These are phyloP conservation scores for Oreortyx pictus DNA, from an alignment of 2,797 vertebrate species.

Conservation along the genomic window DNA sequence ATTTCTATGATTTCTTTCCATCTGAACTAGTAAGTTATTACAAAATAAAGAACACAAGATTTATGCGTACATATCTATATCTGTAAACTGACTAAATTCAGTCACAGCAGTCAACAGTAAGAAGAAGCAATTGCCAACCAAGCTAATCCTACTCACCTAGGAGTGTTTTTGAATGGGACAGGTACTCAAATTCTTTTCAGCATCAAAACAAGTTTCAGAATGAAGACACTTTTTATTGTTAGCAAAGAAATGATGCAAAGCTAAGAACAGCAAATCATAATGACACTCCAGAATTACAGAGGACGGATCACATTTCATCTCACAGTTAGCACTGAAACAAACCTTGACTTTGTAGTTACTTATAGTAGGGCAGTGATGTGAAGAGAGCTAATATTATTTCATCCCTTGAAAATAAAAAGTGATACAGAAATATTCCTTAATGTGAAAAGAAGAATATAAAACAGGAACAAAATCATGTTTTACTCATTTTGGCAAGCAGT, in stretches of 20 bases:
- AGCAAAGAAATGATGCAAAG: background rate
- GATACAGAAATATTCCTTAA: background rate
- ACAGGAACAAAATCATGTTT: background rate
- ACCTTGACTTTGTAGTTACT: background rate
- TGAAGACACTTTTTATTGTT: background rate
- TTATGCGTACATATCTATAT: background rate
- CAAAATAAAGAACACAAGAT: background rate
- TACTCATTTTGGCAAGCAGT: background rate
- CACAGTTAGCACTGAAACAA: background rate
- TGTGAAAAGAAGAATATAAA: background rate
- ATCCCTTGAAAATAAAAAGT: background rate
- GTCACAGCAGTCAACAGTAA: background rate
- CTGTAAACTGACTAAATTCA: background rate
- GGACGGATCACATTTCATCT: background rate
- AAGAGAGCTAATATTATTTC: background rate
- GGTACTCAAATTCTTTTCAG: background rate
- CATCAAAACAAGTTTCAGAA: background rate
- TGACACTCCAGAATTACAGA: background rate
- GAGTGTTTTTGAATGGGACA: background rate
- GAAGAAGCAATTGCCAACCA: background rate
- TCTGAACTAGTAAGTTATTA: background rate
- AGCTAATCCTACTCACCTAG: background rate
- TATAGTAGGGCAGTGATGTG: background rate
- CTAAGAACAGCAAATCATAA: background rate
- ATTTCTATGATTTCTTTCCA: background rate